Evolutionary conservation across 1,140 invertebrate species (phyloP).

Genomic region (Popillia japonica): DNA sequence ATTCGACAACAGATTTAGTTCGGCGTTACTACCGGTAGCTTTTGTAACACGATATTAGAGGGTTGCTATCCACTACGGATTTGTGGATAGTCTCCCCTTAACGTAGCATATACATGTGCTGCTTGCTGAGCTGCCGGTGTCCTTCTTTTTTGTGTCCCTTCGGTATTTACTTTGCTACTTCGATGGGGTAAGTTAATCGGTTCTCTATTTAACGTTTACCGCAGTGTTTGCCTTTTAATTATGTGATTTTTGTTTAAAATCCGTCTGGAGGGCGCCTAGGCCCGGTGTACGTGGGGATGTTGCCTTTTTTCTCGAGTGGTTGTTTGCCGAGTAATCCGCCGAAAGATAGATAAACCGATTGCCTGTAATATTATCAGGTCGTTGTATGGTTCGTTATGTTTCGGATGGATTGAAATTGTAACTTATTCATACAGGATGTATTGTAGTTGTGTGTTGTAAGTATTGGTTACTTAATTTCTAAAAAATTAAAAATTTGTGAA

Average conservation of each 20-base stretch:
- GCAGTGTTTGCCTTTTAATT: slow-evolving; percentile 36
- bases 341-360: background rate
- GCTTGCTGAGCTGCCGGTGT: background rate
- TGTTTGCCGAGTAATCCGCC: background rate
- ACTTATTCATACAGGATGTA: too few species aligned
- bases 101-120: slow-evolving; percentile 1
- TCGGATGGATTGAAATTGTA: background rate
- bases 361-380: background rate
- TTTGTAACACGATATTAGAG: slow-evolving; percentile 33
- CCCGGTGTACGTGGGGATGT: slow-evolving; percentile 3
- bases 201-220: slow-evolving; percentile 30
- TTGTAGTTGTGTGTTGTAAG: too few species aligned
- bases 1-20: slow-evolving; percentile 25
- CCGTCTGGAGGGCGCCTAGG: background rate
- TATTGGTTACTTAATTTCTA: too few species aligned
- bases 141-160: background rate
- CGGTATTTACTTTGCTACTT: slow-evolving; percentile 17
- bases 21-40: slow-evolving; percentile 10
- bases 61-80: slow-evolving; percentile 22
- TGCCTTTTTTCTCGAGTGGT: background rate
- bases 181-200: slow-evolving; percentile 34
- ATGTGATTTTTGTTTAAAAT: slow-evolving; percentile 36
- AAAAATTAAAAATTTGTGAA: too few species aligned
- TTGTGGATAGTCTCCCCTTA: background rate
- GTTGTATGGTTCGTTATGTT: background rate